Evolutionary conservation across 2,888 invertebrate species (phyloP), one percentile per base, ranked within the genome.

Genomic region (Harpalus rufipes): DNA sequence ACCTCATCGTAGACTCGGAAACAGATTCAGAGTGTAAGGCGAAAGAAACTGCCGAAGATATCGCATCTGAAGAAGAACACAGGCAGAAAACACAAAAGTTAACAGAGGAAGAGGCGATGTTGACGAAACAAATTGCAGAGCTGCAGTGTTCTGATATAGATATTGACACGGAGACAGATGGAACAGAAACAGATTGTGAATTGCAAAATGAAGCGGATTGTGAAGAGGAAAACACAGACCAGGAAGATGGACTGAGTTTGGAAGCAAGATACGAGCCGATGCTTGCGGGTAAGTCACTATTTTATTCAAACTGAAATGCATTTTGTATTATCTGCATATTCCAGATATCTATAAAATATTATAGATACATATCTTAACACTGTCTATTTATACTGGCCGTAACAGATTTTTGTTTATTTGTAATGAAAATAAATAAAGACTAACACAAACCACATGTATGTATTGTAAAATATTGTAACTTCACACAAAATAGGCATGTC

Each of bases 141-240:
- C 89, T 96, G 86, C 95, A 95, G 87, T 94, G 94, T 72, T 94
- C 95, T 0, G 96, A 95, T 88, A 94, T 96, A 76, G 96, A 96
- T 88, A 92, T 96, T 65, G 96, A 96, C 87, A 96, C 96, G 0
- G 96, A 96, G 90, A 96, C 96, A 0, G 96, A 96, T 89, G 96
- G 96, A 87, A 95, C 95, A 7, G 94, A 94, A 92, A 95, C 95
- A 0, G 95, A 95, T 86, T 94, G 94, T 0, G 95, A 95, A 88
- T 92, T 94, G 86, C 92, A 90, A 86, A 89, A 89, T 2, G 91
- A 91, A 86, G 89, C 88, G 76, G 90, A 90, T 63, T 90, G 89
- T 72, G 89, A 89, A 59, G 86, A 86, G 14, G 89, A 89, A 78
- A 89, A 89, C 61, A 92, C 82, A 88, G 92, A 89, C 32, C 90